phyloP scores from a whole-genome alignment of 2,888 invertebrate genomes.

The Rambutsinella grinnellia region DNA sequence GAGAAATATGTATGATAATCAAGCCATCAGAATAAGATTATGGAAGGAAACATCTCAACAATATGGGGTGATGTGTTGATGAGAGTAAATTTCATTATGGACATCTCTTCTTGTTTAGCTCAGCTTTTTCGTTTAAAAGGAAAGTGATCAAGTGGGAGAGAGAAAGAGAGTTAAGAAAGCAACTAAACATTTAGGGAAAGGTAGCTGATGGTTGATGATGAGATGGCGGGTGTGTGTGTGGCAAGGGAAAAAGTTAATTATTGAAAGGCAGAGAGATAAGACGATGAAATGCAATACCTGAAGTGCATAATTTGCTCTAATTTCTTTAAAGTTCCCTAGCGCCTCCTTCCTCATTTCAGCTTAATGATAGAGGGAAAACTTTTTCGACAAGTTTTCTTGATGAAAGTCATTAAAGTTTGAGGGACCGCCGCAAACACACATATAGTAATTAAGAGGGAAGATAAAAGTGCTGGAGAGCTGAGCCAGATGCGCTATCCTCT shows the following conservation, averaged over 20 bases:
- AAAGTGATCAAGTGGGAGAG: not conserved
- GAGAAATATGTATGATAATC: not conserved
- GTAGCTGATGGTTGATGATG: not conserved
- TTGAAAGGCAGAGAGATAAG: conserved; percentile 40
- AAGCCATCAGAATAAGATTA: no score
- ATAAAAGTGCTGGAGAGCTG: no score
- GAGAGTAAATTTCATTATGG: conserved; percentile 64
- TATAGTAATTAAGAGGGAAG: conserved; percentile 66
- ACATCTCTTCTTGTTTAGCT: not conserved
- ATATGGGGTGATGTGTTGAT: conserved; percentile 63
- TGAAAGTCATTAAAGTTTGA: conserved; percentile 67
- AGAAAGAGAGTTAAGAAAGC: not conserved
- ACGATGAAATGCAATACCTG: conserved; percentile 66
- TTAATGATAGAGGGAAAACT: conserved; percentile 64
- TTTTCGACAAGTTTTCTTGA: conserved; percentile 66
- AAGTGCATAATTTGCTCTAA: conserved; percentile 67
- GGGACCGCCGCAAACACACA: conserved; percentile 63
- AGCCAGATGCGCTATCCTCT: no score
- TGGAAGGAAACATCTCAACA: no score
- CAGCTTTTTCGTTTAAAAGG: conserved; percentile 4
- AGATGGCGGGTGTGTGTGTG: no score
- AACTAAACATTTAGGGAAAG: no score
- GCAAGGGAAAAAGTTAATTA: conserved; percentile 1
- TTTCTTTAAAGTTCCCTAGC: conserved; percentile 66
- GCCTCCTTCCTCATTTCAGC: conserved; percentile 65